These are phyloP conservation scores for Epinotia brunnichana DNA, from an alignment of 2,888 invertebrate species.

Conservation along the genomic window DNA sequence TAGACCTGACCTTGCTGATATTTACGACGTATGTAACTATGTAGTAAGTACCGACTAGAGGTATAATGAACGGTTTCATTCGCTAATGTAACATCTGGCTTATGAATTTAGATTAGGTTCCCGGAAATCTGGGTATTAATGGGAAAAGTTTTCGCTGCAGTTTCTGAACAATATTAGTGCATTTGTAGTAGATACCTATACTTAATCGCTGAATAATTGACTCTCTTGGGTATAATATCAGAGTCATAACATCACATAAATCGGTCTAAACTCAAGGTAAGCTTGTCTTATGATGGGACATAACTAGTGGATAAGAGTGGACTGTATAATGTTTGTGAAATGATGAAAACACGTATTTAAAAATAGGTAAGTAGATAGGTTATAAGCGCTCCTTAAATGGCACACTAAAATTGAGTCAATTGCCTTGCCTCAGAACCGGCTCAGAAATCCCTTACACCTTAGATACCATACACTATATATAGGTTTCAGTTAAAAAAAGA, in stretches of 20 bases:
- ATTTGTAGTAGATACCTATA: not conserved
- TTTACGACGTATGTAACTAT: conserved; percentile 41
- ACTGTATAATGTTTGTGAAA: too few species aligned
- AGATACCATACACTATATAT: too few species aligned
- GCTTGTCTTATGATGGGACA: too few species aligned
- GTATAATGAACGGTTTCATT: conserved; percentile 28
- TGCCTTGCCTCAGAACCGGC: too few species aligned
- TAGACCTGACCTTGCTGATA: conserved; percentile 71
- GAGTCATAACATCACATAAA: not conserved
- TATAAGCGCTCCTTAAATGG: too few species aligned
- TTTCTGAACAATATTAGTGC: not conserved
- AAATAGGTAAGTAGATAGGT: too few species aligned
- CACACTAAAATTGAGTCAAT: too few species aligned
- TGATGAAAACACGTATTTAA: too few species aligned
- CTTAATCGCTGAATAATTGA: not conserved
- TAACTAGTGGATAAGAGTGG: too few species aligned
- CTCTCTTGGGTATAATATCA: not conserved
- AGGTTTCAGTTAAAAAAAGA: too few species aligned
- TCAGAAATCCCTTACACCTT: too few species aligned
- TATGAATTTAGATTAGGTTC: conserved; percentile 30
- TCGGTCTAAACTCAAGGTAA: not conserved
- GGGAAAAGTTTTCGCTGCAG: not conserved
- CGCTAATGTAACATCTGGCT: conserved; percentile 31
- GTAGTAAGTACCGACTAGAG: conserved; percentile 7
- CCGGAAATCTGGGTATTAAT: conserved; percentile 8